Evolutionary conservation across 2,113 vertebrate species (phyloP), one percentile per base, ranked within the genome.

Genomic region (Felis catus): DNA sequence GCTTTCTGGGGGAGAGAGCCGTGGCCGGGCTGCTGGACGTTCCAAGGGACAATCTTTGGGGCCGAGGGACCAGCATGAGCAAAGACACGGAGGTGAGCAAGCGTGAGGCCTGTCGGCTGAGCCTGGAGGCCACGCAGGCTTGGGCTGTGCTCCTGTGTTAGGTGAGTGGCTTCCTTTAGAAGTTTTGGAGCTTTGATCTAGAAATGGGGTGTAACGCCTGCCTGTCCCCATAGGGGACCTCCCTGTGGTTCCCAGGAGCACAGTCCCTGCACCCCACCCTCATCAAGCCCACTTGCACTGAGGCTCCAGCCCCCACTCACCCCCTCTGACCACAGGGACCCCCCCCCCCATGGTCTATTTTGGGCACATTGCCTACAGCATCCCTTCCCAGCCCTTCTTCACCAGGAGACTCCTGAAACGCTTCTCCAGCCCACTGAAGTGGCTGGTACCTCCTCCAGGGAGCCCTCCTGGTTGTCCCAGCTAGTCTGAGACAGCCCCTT

Each of bases 71-170:
- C 39, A 15, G 21, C 2, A 0, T 1, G 31, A 51, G 31, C 4
- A 14, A 14, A 39, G 15, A 19, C 4, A 4, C 0, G 0, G 25
- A 33, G 11, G 6, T 2, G 4, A 23, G 53, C 19, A 4, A 25
- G 58, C 10, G 0, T 7, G 5, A 21, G 27, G 68, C 45, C 31
- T 41, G 45, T 15, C 9, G 0, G 78, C 55, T 0, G 5, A 1
- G 2, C 29, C 0, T 1, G 51, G 33, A 21, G 31, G 23, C 27
- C 53, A 23, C 16, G 4, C 1, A 0, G 36, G 29, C 23, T 21
- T 21, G 5, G 10, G 11, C 39, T 19, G 18, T 9, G 1, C 21
- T 5, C 7, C 53, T 7, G n/a, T 4, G 11, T 18, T 23, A 5
- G 23, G n/a, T 13, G 4, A 23, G 87, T 1, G 21, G 21, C 87